Base-by-base conservation (phyloP, 1,140 invertebrate species). In the Drosophila malerkotliana region DNA sequence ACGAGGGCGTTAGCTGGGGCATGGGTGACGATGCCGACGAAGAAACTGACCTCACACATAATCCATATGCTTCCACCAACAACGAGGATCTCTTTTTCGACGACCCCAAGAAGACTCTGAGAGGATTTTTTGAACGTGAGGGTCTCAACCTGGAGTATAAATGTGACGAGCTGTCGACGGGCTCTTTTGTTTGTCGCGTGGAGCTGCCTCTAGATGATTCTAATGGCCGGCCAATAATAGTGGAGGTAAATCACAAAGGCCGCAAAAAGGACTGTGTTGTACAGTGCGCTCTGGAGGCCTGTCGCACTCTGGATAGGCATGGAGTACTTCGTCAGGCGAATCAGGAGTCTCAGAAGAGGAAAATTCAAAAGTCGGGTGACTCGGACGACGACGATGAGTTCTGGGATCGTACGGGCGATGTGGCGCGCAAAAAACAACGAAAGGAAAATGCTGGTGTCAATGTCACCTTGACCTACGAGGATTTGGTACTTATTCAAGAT, bases 381-480 rank as follows among this genome's bases (percentile, higher is more conserved):
- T 98, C 97, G n/a, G 98, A 99, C 91, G 98, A 99, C 68, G 83
- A 85, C n/a, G 99, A 99, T 92, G 96, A 96, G 14, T 99, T 97
- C 93, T 93, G 98, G 53, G 99, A 99, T 92, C 93, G 98, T 79
- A 99, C 98, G 8, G 98, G 98, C 6, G 95, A 95, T 52, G 94
- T 99, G 30, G 98, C 99, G 90, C 95, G 95, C 66, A 99, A 99
- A 92, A 93, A 98, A 12, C 93, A 95, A 75, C 94, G 92, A 81
- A 93, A 74, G 93, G 94, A 77, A 93, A 95, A 41, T 95, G 95
- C 85, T 64, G 93, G 34, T 92, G 93, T 44, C 84, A 94, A 82
- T 28, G 91, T 90, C 21, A 90, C 93, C 0, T 76, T 93, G 90
- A 98, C 96, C 6, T 98, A 97, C 91, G 95, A 97, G 61, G 94